Percentiles rank a stretch among this genome's conserved stretches.
phyloP scores from a whole-genome alignment of 2,888 invertebrate genomes.

The Muschampia plurimacula region DNA sequence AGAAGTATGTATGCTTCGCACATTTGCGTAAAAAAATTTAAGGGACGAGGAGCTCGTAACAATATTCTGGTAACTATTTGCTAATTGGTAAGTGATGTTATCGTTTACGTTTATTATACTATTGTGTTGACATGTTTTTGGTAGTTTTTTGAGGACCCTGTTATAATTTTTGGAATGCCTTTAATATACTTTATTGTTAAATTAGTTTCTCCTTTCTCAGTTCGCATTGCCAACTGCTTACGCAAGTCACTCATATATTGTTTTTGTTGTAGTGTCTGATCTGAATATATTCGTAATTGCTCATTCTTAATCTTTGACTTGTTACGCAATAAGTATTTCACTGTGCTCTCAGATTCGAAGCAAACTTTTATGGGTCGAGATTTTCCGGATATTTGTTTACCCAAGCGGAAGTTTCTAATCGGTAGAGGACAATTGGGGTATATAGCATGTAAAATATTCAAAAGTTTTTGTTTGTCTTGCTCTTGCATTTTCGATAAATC shows the following conservation, averaged over 20 bases:
- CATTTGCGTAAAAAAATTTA: conserved; percentile 1
- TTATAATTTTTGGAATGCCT: conserved; percentile 3
- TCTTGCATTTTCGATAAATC: background rate
- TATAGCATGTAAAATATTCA: background rate
- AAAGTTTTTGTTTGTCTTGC: background rate
- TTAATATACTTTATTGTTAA: conserved; percentile 2
- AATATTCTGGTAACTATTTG: background rate
- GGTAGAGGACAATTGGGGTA: background rate
- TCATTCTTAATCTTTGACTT: background rate
- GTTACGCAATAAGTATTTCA: background rate
- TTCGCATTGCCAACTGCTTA: background rate
- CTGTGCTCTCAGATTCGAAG: no score
- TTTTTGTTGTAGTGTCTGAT: conserved; percentile 1
- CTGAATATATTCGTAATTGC: background rate
- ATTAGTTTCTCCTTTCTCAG: background rate
- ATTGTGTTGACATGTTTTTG: background rate
- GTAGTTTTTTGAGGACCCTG: background rate
- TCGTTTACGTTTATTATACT: background rate
- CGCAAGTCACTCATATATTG: background rate
- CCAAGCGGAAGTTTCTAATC: background rate
- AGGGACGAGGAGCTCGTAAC: conserved; percentile 2
- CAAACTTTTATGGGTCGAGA: background rate
- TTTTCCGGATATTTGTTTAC: background rate
- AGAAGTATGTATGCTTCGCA: background rate
- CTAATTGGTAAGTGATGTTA: background rate